Percentiles rank a stretch among this genome's conserved stretches.
Evolutionary conservation across 2,888 invertebrate species (phyloP).

Genomic region (Zhuqinia jingwanae): DNA sequence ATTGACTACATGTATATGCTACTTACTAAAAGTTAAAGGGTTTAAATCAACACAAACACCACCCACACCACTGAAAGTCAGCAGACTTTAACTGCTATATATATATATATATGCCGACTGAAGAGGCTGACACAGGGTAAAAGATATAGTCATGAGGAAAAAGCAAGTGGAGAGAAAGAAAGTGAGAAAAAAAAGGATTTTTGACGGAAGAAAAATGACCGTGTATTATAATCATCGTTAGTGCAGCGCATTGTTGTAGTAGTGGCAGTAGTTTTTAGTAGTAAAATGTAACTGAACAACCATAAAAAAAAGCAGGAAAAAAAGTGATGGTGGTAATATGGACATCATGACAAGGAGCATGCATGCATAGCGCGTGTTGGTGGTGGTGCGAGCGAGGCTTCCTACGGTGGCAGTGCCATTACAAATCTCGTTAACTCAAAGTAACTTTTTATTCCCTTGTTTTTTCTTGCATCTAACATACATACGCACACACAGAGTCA

Average conservation of each 20-base stretch:
- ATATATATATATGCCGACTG: too few species aligned
- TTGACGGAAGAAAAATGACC: constrained; percentile 32
- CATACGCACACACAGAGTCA: neutral
- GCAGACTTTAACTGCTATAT: too few species aligned
- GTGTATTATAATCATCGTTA: constrained; percentile 14
- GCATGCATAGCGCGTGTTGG: neutral
- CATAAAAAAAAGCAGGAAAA: neutral
- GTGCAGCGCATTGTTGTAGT: neutral
- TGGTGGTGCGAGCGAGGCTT: too few species aligned
- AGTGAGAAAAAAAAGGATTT: constrained; percentile 4
- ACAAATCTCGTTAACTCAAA: constrained; percentile 35
- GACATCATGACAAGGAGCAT: constrained; percentile 20
- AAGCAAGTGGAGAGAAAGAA: neutral
- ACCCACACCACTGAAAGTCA: too few species aligned
- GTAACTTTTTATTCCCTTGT: constrained; percentile 2
- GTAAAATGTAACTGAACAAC: neutral
- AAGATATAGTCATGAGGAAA: too few species aligned
- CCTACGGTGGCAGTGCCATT: constrained; percentile 13
- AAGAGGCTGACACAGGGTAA: neutral
- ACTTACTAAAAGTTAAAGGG: neutral
- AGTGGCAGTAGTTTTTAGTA: too few species aligned
- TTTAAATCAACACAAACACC: neutral
- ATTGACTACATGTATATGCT: neutral
- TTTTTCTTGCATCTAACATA: neutral
- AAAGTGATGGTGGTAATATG: constrained; percentile 7